Evolutionary conservation across 2,113 vertebrate species (phyloP), one percentile per base, ranked within the genome.

Genomic region (Mesoclemmys tuberculata): DNA sequence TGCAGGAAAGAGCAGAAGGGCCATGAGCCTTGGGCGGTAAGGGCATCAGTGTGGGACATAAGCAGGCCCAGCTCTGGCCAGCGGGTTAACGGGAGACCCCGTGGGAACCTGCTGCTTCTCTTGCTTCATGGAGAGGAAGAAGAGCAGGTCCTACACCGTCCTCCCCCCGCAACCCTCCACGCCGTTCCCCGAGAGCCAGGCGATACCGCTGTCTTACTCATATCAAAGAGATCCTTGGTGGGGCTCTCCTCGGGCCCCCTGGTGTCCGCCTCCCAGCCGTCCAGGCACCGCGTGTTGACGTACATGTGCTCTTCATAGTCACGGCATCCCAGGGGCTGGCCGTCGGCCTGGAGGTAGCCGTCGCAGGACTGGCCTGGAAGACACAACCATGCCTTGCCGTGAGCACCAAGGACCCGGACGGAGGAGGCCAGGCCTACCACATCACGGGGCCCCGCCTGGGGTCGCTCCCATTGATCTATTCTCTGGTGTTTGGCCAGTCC

Each of bases 291-390:
- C 0, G 99, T 99, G 97, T 99, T 99, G 18, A 99, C 99, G 0
- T 99, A 99, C 95, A 99, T 98, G 94, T 99, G 99, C 93, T 99
- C 99, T 95, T 99, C 99, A 0, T 99, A 99, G 94, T 99, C 99
- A 55, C 96, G 98, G 3, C 98, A 97, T 8, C 98, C 98, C n/a
- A 97, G 81, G 6, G 96, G 78, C 49, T 98, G 98, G 35, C 99
- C 22, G 0, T 99, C 99, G 0, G 99, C 99, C 97, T 99, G 98
- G 95, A 99, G 98, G 51, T 99, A 99, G 87, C 99, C 99, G 1
- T 99, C 99, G 1, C 98, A 97, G 2, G 97, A 93, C 94, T 98
- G 95, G 93, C 97, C 97, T 98, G 89, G 1, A 0, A 77, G 19
- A 64, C 89, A 0, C 2, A 0, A 13, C 56, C 64, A 41, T 94